Evolutionary conservation across 2,888 invertebrate species (phyloP).

Genomic region (Trissoscelio sp.): DNA sequence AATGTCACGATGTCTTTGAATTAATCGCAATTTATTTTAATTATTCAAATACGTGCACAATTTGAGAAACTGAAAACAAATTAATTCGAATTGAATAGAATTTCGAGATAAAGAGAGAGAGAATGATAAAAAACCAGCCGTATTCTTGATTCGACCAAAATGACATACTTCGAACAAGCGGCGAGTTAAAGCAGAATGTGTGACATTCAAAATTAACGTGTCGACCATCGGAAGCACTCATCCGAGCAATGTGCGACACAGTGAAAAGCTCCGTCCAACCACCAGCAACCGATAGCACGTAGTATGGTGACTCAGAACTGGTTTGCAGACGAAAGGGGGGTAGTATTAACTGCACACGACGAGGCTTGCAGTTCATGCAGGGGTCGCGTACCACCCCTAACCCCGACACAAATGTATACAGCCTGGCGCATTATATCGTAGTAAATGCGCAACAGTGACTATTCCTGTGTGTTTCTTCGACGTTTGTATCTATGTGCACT

Average conservation of each 20-base stretch:
- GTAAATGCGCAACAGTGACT: conserved; percentile 37
- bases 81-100: not conserved
- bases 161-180: conserved; percentile 22
- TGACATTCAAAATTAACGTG: conserved; percentile 44
- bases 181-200: conserved; percentile 29
- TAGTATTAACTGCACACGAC: conserved; percentile 37
- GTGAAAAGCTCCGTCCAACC: conserved; percentile 33
- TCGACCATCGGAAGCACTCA: conserved; percentile 34
- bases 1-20: too few species aligned
- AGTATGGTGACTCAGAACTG: conserved; percentile 20
- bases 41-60: too few species aligned
- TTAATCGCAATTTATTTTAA: too few species aligned
- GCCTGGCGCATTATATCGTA: conserved; percentile 21
- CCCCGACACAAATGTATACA: conserved; percentile 18
- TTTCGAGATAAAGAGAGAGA: too few species aligned
- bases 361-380: conserved; percentile 21
- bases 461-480: conserved; percentile 14
- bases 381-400: conserved; percentile 29
- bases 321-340: conserved; percentile 11
- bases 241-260: conserved; percentile 37
- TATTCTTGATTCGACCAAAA: conserved; percentile 3
- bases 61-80: too few species aligned
- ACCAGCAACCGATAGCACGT: conserved; percentile 29
- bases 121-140: conserved; percentile 2
- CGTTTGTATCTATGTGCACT: not conserved